phyloP scores from a whole-genome alignment of 2,113 vertebrate species.

The Hippocampus zosterae region DNA sequence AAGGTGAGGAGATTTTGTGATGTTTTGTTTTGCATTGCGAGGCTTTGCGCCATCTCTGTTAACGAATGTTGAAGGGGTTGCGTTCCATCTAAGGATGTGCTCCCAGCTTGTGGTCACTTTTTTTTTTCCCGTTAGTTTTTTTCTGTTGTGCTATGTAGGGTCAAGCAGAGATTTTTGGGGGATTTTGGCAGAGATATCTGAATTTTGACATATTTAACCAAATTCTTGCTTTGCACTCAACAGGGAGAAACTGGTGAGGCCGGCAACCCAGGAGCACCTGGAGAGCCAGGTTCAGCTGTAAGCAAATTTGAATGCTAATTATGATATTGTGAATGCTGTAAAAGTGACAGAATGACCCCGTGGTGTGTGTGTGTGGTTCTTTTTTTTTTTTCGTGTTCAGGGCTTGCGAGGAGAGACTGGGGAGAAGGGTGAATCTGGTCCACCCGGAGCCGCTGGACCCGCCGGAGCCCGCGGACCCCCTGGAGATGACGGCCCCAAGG shows the following conservation, averaged over 20 bases:
- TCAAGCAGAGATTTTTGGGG: no score
- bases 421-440: slow-evolving; percentile 96
- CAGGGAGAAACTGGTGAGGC: slow-evolving; percentile 95
- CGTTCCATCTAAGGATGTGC: background rate
- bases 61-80: background rate
- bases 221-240: slow-evolving; percentile 15
- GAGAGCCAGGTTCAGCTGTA: slow-evolving; percentile 85
- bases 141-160: no score
- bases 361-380: slow-evolving; percentile 14
- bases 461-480: slow-evolving; percentile 86
- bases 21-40: background rate
- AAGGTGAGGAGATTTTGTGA: slow-evolving; percentile 76
- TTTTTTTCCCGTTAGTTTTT: background rate
- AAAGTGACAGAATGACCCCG: background rate
- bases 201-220: background rate
- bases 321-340: background rate
- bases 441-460: slow-evolving; percentile 91
- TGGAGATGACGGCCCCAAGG: slow-evolving; percentile 95
- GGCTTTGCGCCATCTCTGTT: background rate
- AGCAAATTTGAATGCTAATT: slow-evolving; percentile 42
- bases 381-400: slow-evolving; percentile 56
- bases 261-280: slow-evolving; percentile 89
- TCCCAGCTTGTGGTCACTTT: background rate
- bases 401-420: slow-evolving; percentile 91
- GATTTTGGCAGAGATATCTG: no score